Percentiles rank a stretch among this genome's conserved stretches.
phyloP scores from a whole-genome alignment of 30 jellyfish, hydroid and myxozoan genomes.

The Mastigias papua region DNA sequence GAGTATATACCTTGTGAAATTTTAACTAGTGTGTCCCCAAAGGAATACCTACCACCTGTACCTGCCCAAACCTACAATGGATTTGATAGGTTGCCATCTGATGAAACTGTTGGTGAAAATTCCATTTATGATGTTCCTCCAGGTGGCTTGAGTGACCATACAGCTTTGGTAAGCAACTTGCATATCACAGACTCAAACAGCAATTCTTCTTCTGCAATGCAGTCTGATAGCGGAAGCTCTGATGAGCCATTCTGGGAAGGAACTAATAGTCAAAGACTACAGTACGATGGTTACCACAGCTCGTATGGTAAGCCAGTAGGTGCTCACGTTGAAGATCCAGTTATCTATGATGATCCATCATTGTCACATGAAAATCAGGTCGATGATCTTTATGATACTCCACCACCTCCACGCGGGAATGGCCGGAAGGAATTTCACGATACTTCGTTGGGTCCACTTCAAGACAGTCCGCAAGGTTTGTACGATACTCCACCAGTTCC shows the following conservation, averaged over 20 bases:
- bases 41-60: slow-evolving; percentile 43
- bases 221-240: too few relatives aligned
- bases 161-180: too few relatives aligned
- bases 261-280: too few relatives aligned
- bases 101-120: not conserved
- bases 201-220: too few relatives aligned
- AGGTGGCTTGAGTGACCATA: not conserved
- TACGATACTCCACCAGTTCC: not conserved
- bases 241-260: too few relatives aligned
- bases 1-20: slow-evolving; percentile 45
- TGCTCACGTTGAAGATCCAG: too few relatives aligned
- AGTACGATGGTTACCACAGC: too few relatives aligned
- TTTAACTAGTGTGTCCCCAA: not conserved
- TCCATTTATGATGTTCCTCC: slow-evolving; percentile 47
- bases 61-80: slow-evolving; percentile 74
- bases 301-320: too few relatives aligned
- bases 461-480: not conserved
- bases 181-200: too few relatives aligned
- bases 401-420: not conserved
- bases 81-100: slow-evolving; percentile 54
- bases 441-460: not conserved
- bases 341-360: not conserved
- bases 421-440: not conserved
- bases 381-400: slow-evolving; percentile 33
- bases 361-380: not conserved